phyloP scores from a whole-genome alignment of 2,797 vertebrate genomes.

The Sus cebifrons region DNA sequence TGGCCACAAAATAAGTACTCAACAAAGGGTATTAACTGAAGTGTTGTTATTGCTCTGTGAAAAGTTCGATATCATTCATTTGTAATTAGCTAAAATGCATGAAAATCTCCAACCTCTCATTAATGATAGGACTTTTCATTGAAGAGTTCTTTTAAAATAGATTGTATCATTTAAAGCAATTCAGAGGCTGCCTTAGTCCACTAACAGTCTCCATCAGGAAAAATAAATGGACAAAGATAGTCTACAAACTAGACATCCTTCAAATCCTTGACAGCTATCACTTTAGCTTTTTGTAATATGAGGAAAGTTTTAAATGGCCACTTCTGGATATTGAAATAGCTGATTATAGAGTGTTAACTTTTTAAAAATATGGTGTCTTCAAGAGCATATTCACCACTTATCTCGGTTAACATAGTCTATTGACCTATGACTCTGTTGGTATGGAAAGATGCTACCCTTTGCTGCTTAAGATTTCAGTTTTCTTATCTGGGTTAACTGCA shows the following conservation, averaged over 20 bases:
- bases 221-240: not conserved
- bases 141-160: not conserved
- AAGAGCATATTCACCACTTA: not conserved
- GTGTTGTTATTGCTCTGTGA: not conserved
- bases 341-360: not conserved
- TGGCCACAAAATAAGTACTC: not conserved
- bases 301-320: not conserved
- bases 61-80: not conserved
- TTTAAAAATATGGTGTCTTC: not conserved
- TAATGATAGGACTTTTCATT: not conserved
- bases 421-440: not conserved
- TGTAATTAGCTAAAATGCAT: slow-evolving; percentile 19
- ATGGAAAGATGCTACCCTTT: not conserved
- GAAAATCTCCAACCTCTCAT: not conserved
- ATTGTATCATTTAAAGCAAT: not conserved
- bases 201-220: not conserved
- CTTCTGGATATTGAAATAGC: not conserved
- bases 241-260: not conserved
- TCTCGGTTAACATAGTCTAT: not conserved
- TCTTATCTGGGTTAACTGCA: not conserved
- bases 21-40: not conserved
- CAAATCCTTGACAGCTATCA: not conserved
- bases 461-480: not conserved
- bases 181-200: not conserved
- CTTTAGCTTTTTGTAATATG: not conserved